A percentile compares a stretch with the other conserved stretches of the same genome.
Evolutionary conservation across 2,797 vertebrate genomes (phyloP).

Genomic region (Lacerta agilis): DNA sequence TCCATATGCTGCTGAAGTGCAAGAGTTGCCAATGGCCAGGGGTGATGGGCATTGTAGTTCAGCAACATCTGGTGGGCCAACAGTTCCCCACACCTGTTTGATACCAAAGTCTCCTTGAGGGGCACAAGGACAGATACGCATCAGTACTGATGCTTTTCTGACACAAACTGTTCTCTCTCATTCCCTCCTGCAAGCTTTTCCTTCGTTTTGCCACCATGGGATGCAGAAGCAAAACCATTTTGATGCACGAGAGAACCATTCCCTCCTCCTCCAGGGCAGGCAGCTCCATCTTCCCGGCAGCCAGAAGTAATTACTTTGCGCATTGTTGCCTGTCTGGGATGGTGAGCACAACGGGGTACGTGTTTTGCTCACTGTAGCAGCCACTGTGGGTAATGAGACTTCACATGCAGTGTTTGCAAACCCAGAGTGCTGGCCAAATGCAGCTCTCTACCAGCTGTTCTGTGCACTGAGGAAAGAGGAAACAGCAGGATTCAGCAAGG

Average conservation of each 20-base stretch:
- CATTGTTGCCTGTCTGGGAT: not conserved
- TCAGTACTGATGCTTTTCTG: not conserved
- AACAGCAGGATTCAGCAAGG: not conserved
- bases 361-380: not conserved
- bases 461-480: not conserved
- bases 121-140: not conserved
- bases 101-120: not conserved
- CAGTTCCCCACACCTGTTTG: no score
- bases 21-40: no score
- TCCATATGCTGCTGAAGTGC: no score
- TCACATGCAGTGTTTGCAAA: not conserved
- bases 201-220: accelerated
- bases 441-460: not conserved
- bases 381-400: not conserved
- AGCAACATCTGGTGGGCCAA: no score
- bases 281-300: not conserved
- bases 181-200: accelerated
- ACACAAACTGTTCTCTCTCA: not conserved
- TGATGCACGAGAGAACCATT: accelerated
- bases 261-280: not conserved
- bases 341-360: not conserved
- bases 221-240: not conserved
- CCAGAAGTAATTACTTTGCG: not conserved
- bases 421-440: not conserved
- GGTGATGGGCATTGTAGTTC: no score